Base-by-base conservation (phyloP, 2,113 vertebrate genomes). In the Hemiprocne comata region DNA sequence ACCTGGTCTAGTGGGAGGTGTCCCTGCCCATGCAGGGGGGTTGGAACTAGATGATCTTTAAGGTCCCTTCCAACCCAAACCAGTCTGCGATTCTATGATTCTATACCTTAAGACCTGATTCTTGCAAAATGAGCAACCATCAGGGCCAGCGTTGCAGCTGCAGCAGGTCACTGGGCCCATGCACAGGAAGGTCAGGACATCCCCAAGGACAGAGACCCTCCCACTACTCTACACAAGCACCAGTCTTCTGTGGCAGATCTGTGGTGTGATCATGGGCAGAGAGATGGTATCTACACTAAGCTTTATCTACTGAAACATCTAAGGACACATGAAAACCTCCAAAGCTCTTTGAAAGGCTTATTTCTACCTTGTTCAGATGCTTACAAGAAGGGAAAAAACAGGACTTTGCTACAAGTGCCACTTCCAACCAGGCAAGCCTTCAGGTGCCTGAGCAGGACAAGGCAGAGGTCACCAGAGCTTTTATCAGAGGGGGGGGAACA, bases 341-440 rank as follows among this genome's bases (percentile, higher is more conserved):
- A 33, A 61, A 84, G 17, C 6, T 65, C 9, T 66, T 44, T 65
- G 55, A 38, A 75, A 40, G 7, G 12, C 42, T 76, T 57, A 15
- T 31, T 66, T 76, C 38, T 85, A 4, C n/a, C 48, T 53, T 26
- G 10, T 13, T 8, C 34, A 60, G 20, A 13, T 24, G 15, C 18
- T 34, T 53, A 14, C 15, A 61, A 15, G 13, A 76, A 72, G 36
- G 38, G 34, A 34, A 65, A 70, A 70, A 25, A 15, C 46, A 42
- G 0, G 1, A 50, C 64, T 40, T 50, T 28, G 36, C 24, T 51
- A 13, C 11, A 50, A 50, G 23, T 26, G 11, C 25, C 12, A 4
- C 17, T 40, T 46, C 19, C 31, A 38, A 34, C 29, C 0, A 0
- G 61, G 26, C 48, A 42, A 36, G 17, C 17, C 20, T n/a, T 44